Evolutionary conservation across 2,888 invertebrate species (phyloP).

Genomic region (Gryllus longicercus): DNA sequence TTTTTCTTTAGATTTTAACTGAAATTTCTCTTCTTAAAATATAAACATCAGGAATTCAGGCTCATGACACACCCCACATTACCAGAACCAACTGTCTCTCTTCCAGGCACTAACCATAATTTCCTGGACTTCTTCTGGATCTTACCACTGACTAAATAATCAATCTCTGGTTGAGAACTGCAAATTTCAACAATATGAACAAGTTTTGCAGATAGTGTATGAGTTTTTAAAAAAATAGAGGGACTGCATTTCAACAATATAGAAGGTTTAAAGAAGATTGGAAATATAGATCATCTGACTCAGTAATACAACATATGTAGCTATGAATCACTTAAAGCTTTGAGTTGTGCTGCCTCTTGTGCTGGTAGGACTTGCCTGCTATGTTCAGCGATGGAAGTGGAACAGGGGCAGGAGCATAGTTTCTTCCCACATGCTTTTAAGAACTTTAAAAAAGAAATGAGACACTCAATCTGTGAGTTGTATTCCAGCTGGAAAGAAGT

Average conservation of each 20-base stretch:
- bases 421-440: not conserved
- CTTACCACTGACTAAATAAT: no score
- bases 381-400: constrained; percentile 5
- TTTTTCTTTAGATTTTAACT: no score
- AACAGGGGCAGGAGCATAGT: not conserved
- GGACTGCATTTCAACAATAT: constrained; percentile 5
- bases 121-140: not conserved
- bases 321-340: not conserved
- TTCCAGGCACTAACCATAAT: not conserved
- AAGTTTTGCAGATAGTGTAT: not conserved
- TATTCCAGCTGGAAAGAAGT: no score
- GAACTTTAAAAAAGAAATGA: no score
- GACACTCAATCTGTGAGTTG: no score
- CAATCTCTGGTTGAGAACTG: no score
- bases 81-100: not conserved
- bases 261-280: not conserved
- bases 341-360: constrained; percentile 17
- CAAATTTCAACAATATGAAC: not conserved
- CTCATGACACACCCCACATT: not conserved
- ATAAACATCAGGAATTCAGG: no score
- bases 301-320: not conserved
- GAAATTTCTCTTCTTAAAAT: no score
- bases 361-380: constrained; percentile 2
- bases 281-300: constrained; percentile 17
- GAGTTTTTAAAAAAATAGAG: not conserved